Evolutionary conservation across 2,888 invertebrate genomes (phyloP), one percentile per base, ranked within the genome.

Genomic region (Girardia tigrina): DNA sequence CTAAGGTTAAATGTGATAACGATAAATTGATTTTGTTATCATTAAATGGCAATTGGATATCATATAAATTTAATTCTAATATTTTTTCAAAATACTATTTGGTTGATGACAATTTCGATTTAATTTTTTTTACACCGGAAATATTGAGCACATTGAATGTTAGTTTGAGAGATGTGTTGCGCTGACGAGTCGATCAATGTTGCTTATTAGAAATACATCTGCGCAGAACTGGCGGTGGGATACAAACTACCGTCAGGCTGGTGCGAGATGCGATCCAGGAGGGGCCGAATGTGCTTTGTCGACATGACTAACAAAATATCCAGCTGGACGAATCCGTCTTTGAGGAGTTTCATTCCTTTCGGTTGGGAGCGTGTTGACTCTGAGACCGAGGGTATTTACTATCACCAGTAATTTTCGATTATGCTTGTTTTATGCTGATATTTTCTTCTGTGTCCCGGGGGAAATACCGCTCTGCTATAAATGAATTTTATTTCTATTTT

Each of bases 311-410:
- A 20, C 26, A 29, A 73, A 71, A 28, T 72, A 2, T 74, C 75
- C 6, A 75, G 72, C 4, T 75, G 75, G 75, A 29, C 74, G 20
- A 73, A 75, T 75, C 75, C 75, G n/a, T 14, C 28, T 8, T 6
- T 75, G 20, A 16, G 16, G 23, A 14, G 2, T 23, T 8, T 29
- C 6, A 29, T 75, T 1, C 72, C 75, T 8, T 73, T 75, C 27
- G 70, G 75, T 26, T 75, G 75, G 75, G 75, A 75, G 28, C 29
- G 75, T 29, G 73, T 75, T 20, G 75, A 75, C 26, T 71, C 75
- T 23, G 29, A 74, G 16, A 28, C 72, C n/a, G 75, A 75, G 27
- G 75, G 75, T n/a, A 72, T 75, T 26, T 75, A 75, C 29, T 75
- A 75, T 73, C 72, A 71, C 26, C 73, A 72, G 75, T 75, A 26